Percentiles rank a stretch among this genome's conserved stretches.
These are phyloP conservation scores for Drosophila bifasciata DNA, from an alignment of 1,140 invertebrate species.

Conservation along the genomic window DNA sequence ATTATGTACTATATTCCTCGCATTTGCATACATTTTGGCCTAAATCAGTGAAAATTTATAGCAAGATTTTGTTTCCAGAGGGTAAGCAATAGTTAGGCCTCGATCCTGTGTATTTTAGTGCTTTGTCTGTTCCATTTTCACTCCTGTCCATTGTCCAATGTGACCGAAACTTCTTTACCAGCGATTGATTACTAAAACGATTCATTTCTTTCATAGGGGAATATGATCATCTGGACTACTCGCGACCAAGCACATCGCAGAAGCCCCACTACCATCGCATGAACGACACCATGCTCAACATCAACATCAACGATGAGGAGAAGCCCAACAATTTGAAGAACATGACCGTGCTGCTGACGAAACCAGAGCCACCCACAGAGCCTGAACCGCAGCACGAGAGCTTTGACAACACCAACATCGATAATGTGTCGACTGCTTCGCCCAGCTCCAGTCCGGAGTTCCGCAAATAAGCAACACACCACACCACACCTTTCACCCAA, in stretches of 20 bases:
- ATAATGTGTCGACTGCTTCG: constrained; percentile 69
- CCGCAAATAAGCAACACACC: constrained; percentile 46
- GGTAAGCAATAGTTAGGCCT: constrained; percentile 63
- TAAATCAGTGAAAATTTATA: constrained; percentile 79
- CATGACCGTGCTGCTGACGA: constrained; percentile 69
- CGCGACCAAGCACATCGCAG: constrained; percentile 90
- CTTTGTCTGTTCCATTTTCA: constrained; percentile 27
- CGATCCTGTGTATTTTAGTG: constrained; percentile 25
- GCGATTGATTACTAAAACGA: constrained; percentile 6
- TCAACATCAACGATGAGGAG: constrained; percentile 77
- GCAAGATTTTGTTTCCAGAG: constrained; percentile 78
- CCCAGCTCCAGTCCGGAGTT: constrained; percentile 76
- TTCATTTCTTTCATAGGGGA: constrained; percentile 83
- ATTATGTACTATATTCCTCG: constrained; percentile 45
- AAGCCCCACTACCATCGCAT: constrained; percentile 92
- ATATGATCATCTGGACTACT: constrained; percentile 95
- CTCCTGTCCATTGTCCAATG: constrained; percentile 34
- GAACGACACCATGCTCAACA: constrained; percentile 79
- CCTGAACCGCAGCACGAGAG: constrained; percentile 70
- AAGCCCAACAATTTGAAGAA: constrained; percentile 81
- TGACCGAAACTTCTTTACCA: background rate
- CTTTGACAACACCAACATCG: constrained; percentile 73
- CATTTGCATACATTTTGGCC: constrained; percentile 52
- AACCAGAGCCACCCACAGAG: constrained; percentile 50
- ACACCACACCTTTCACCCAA: constrained; percentile 1